Evolutionary conservation across 2,113 vertebrate species (phyloP), one percentile per base, ranked within the genome.

Genomic region (Prietella phreatophila): DNA sequence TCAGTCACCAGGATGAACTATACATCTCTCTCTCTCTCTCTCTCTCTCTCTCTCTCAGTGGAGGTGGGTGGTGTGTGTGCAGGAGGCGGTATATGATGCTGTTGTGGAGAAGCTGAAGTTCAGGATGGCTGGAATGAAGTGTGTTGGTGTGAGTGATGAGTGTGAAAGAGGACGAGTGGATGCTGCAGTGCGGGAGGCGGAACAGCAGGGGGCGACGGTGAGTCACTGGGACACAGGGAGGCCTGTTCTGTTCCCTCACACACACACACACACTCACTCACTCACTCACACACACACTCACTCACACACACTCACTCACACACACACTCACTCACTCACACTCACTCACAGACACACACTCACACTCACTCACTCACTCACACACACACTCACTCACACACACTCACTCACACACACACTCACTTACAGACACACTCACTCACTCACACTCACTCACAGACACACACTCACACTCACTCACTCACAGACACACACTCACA

Each of bases 191-290:
- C 91, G 75, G 1, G 94, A 96, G 25, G 96, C 97, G 33, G 89
- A 92, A 89, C 94, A 94, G 80, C 96, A 97, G 91, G 97, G 97
- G 5, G 97, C 96, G 5, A 94, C 92, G 93, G 97, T 97, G 9
- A 94, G 96, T 90, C 53, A 63, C 81, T 10, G 75, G 27, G 75
- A 50, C 42, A 7, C 25, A 47, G 9, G 5, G 50, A 78, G 11
- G 5, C 5, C 27, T 58, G 19, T 36, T 4, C 50, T 25, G 4
- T 60, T 9, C 25, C 80, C 80, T 39, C 20, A 22, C 9, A 6
- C 2, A 9, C 67, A 71, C 8, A 81, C 27, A 76, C 39, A 27
- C 20, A 50, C 36, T 42, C 7, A 20, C 39, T 50, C n/a, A n/a
- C n/a, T 3, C 42, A 42, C 5, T 10, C 2, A 69, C n/a, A 69